Conservation (phyloP, 2,888 invertebrate species). For the Cephalotes varians region DNA sequence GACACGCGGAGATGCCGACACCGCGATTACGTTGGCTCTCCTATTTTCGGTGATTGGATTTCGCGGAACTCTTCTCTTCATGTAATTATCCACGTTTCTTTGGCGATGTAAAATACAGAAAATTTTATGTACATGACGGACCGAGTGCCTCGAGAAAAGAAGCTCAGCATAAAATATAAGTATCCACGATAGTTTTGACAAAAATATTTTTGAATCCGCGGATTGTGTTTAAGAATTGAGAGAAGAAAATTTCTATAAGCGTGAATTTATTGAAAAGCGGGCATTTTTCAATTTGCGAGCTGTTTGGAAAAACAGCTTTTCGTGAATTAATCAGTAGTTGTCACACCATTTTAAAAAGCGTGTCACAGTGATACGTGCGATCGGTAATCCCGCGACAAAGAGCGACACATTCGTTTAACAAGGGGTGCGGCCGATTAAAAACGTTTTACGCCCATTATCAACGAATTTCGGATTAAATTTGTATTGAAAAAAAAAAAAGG, state of each 20-base stretch:
- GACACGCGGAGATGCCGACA: conserved; percentile 13
- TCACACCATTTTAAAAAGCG: conserved; percentile 31
- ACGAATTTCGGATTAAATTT: conserved; percentile 84
- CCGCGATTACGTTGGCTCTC: conserved; percentile 21
- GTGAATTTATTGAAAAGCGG: not conserved
- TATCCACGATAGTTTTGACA: not conserved
- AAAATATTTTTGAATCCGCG: not conserved
- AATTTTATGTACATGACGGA: not conserved
- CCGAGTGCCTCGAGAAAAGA: not conserved
- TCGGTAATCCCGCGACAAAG: conserved; percentile 30
- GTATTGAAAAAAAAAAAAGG: conserved; percentile 72
- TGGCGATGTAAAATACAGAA: not conserved
- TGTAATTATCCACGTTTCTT: not conserved
- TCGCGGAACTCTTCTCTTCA: not conserved
- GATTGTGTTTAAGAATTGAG: not conserved
- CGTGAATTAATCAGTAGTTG: conserved; percentile 24
- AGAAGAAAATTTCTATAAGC: not conserved
- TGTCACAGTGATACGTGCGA: conserved; percentile 11
- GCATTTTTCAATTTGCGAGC: not conserved
- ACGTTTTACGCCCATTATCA: conserved; percentile 76
- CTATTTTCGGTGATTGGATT: conserved; percentile 27
- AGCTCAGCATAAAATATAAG: not conserved
- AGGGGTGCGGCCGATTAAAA: conserved; percentile 57
- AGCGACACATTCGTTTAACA: conserved; percentile 3
- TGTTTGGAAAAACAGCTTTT: not conserved